Percentiles rank a stretch among this genome's conserved stretches.
These are phyloP conservation scores for Nebria salina DNA, from an alignment of 2,888 invertebrate genomes.

Conservation along the genomic window DNA sequence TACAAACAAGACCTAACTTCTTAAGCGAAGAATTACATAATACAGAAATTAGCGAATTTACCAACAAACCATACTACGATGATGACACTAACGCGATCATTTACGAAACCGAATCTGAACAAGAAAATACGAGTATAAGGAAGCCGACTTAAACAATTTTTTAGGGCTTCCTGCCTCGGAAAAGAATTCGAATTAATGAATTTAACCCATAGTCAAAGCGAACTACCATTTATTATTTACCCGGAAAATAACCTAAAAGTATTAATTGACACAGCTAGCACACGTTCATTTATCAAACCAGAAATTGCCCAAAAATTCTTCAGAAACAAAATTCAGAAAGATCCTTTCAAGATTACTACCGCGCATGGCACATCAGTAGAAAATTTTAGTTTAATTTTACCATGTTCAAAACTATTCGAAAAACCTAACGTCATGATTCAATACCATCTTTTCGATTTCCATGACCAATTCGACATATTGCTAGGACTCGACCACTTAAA, in stretches of 20 bases:
- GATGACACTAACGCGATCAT: too few species aligned
- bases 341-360: conserved; percentile 12
- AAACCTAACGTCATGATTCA: conserved; percentile 7
- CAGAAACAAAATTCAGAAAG: neutral
- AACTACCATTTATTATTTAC: conserved; percentile 18
- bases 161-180: neutral
- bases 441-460: conserved; percentile 18
- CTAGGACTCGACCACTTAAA: conserved; percentile 46
- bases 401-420: conserved; percentile 20
- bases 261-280: too few species aligned
- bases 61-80: neutral
- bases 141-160: neutral
- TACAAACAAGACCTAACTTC: too few species aligned
- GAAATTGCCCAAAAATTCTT: too few species aligned
- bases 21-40: too few species aligned
- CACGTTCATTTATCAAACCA: too few species aligned
- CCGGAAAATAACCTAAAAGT: too few species aligned
- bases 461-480: too few species aligned
- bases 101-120: too few species aligned
- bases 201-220: neutral
- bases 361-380: conserved; percentile 9
- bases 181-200: conserved; percentile 11
- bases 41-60: neutral
- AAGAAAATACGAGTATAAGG: neutral
- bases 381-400: neutral